Conservation (phyloP, 1,140 invertebrate species). For the Zophobas morio region DNA sequence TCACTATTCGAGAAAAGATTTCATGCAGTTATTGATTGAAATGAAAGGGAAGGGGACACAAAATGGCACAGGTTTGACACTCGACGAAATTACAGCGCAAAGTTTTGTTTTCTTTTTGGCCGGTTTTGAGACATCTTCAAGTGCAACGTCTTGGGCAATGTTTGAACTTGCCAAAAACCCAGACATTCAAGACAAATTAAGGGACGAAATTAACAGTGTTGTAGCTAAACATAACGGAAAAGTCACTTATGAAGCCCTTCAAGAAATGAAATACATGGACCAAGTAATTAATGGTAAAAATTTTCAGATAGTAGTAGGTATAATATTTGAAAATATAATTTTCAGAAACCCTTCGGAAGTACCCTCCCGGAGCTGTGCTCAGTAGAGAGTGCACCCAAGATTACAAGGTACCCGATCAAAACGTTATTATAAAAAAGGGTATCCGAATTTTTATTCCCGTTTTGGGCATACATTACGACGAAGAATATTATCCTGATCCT, state of each 20-base stretch:
- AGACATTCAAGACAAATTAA: conserved; percentile 73
- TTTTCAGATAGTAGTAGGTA: no score
- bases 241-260: conserved; percentile 66
- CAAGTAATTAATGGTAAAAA: conserved; percentile 58
- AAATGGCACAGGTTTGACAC: no score
- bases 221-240: conserved; percentile 42
- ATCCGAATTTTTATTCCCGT: conserved; percentile 67
- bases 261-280: conserved; percentile 68
- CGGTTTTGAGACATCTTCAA: conserved; percentile 76
- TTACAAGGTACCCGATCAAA: conserved; percentile 68
- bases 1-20: no score
- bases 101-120: no score
- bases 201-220: conserved; percentile 71
- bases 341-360: no score
- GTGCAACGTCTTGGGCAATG: conserved; percentile 69
- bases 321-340: no score
- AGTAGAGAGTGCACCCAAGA: conserved; percentile 57
- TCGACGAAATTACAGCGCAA: no score
- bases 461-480: no score
- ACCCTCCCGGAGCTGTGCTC: not conserved
- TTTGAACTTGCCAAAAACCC: conserved; percentile 72
- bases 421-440: conserved; percentile 67
- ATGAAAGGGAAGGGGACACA: no score
- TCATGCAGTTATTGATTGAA: no score
- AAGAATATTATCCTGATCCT: no score